Conservation (phyloP, 2,888 invertebrate species). For the Dexiosoma caninum region DNA sequence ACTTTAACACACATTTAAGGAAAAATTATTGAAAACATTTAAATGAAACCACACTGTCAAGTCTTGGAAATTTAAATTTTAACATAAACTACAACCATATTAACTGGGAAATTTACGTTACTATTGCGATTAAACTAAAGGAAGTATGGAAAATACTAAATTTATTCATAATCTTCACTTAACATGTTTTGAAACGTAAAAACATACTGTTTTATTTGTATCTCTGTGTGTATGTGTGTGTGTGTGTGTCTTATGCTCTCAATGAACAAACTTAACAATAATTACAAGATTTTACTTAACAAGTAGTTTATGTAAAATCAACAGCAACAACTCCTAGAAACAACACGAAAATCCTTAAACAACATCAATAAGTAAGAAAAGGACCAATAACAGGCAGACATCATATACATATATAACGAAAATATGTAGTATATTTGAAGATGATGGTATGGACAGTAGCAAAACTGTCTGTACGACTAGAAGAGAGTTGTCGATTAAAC, state of each 20-base stretch:
- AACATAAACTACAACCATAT: background rate
- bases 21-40: too few relatives aligned
- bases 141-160: background rate
- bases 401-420: constrained; percentile 30
- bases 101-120: background rate
- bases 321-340: constrained; percentile 30
- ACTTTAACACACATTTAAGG: background rate
- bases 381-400: constrained; percentile 7
- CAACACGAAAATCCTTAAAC: constrained; percentile 58
- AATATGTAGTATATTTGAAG: constrained; percentile 23
- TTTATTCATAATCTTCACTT: constrained; percentile 50
- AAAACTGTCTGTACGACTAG: constrained; percentile 3
- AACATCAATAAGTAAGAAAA: constrained; percentile 29
- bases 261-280: constrained; percentile 47
- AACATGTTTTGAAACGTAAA: constrained; percentile 30
- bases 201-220: constrained; percentile 27
- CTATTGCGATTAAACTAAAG: background rate
- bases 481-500: constrained; percentile 39
- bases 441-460: constrained; percentile 13
- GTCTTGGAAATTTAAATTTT: background rate
- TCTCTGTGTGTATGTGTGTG: too few relatives aligned
- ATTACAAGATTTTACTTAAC: constrained; percentile 53
- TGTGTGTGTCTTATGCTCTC: constrained; percentile 4
- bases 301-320: constrained; percentile 54
- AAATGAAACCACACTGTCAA: background rate